phyloP scores from a whole-genome alignment of 35 echinoderm and acorn worm species.

The Ptychodera flava region DNA sequence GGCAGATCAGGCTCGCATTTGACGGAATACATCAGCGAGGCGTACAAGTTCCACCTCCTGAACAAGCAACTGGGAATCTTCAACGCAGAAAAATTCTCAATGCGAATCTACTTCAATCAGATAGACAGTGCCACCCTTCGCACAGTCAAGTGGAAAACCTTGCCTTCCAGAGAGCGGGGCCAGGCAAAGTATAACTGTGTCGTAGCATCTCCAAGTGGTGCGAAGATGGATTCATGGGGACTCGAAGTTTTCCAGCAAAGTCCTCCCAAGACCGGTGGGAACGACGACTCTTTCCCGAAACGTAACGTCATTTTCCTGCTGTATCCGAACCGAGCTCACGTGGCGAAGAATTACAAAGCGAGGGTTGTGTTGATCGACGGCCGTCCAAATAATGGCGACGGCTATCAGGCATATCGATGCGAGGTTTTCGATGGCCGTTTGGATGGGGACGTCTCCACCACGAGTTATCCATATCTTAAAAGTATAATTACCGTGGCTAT shows the following conservation, averaged over 20 bases:
- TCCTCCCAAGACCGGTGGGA: neutral
- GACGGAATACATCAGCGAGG: conserved; percentile 37
- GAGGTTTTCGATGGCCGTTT: neutral
- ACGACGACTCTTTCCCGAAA: neutral
- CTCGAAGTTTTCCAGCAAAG: neutral
- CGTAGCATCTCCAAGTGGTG: neutral
- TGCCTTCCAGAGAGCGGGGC: neutral
- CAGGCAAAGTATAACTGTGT: neutral
- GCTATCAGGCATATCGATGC: neutral
- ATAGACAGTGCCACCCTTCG: neutral
- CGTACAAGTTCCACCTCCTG: conserved; percentile 52
- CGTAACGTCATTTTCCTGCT: neutral
- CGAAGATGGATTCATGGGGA: neutral
- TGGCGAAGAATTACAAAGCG: neutral
- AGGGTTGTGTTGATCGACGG: neutral
- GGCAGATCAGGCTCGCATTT: conserved; percentile 19
- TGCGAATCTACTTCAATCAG: conserved; percentile 17
- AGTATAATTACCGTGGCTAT: neutral
- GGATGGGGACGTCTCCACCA: neutral
- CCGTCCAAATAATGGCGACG: neutral
- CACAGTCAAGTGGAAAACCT: neutral
- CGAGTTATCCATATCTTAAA: neutral
- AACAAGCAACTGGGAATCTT: conserved; percentile 27
- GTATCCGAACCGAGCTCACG: neutral
- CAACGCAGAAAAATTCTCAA: conserved; percentile 18